Base-by-base conservation (phyloP, 2,797 vertebrate species). In the Cyprinodon diabolis region DNA sequence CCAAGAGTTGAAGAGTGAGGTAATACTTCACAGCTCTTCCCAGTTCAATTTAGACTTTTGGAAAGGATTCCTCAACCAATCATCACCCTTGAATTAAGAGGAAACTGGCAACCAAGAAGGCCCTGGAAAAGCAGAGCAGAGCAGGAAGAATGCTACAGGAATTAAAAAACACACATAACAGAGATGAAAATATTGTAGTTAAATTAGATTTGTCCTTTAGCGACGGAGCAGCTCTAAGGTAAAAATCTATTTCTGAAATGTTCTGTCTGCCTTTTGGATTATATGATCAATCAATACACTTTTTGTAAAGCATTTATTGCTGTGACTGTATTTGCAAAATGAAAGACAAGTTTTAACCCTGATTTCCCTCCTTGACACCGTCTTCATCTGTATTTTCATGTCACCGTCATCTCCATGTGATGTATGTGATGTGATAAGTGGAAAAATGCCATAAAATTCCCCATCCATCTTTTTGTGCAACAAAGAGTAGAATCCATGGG, bases 371-470 rank as follows among this genome's bases (percentile, higher is more conserved):
- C 77, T 87, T 81, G 81, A 86, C 86, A 73, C 67, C 9, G 40
- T 62, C 73, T 75, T 70, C 78, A 68, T 83, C 74, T 71, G 84
- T 54, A 79, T 75, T 69, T 65, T 52, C 69, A 65, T 72, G 73
- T 86, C 76, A 72, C 72, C 69, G 73, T 60, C n/a, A 0, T 66
- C 63, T 72, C 23, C 66, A 37, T 73, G 78, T 58, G 12, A 48
- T 66, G 68, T 76, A 66, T 7, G 67, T 68, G 49, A 77, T 73
- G 25, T 66, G 81, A 85, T 75, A 67, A 83, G 73, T 75, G 58
- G 80, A 60, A 80, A 35, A 58, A 86, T 65, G 68, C 35, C 77
- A 85, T 72, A 83, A 82, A 81, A 83, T 81, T 82, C 84, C 78
- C 77, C 81, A 87, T 88, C 89, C 71, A 69, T 87, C 82, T 86